A percentile compares a stretch with the other conserved stretches of the same genome.
These are phyloP conservation scores for Magallana nippona DNA, from an alignment of 2,888 invertebrate species.

Conservation along the genomic window DNA sequence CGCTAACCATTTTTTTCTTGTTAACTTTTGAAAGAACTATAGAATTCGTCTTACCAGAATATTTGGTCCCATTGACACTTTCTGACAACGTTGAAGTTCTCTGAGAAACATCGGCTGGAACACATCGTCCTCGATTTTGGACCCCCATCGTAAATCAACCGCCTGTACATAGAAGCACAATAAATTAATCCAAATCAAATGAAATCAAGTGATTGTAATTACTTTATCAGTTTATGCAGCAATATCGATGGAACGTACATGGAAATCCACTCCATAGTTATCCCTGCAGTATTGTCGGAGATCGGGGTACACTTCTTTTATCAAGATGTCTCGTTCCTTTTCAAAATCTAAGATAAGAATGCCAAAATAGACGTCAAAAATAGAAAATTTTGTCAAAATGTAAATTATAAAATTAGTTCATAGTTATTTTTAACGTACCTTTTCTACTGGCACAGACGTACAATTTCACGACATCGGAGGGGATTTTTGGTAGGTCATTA, in stretches of 20 bases:
- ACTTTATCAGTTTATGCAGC: too few relatives aligned
- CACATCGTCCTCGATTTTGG: conserved; percentile 61
- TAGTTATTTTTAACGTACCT: background rate
- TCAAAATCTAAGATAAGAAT: conserved; percentile 68
- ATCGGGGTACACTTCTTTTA: conserved; percentile 65
- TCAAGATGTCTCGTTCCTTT: conserved; percentile 68
- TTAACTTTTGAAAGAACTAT: background rate
- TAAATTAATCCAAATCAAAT: too few relatives aligned
- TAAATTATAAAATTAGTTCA: too few relatives aligned
- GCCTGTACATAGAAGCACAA: conserved; percentile 80
- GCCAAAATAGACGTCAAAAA: background rate
- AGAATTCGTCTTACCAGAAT: conserved; percentile 68
- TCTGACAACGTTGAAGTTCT: conserved; percentile 71
- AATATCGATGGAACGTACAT: conserved; percentile 55
- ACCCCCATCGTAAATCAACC: conserved; percentile 75
- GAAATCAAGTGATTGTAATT: too few relatives aligned
- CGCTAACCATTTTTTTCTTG: background rate
- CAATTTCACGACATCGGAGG: conserved; percentile 1
- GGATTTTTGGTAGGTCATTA: background rate
- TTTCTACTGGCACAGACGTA: conserved; percentile 9
- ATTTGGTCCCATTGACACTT: conserved; percentile 71
- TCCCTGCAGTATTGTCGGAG: conserved; percentile 84
- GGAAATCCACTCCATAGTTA: conserved; percentile 70
- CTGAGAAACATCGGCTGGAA: conserved; percentile 67
- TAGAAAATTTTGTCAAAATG: too few relatives aligned